Evolutionary conservation across 2,113 vertebrate species (phyloP).

Genomic region (Caretta caretta): DNA sequence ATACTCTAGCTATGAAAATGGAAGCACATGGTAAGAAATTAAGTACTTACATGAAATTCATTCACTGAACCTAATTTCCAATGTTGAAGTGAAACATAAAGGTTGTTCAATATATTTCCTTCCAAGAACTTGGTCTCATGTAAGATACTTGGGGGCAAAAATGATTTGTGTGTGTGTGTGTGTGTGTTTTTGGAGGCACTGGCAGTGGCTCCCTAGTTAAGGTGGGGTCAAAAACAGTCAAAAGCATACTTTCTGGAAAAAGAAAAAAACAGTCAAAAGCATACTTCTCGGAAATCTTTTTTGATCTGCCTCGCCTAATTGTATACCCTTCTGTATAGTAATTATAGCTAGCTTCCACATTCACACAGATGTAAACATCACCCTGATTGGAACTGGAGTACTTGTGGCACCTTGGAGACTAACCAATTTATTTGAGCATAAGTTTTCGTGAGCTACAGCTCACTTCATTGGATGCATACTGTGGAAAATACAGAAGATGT

Average conservation of each 20-base stretch:
- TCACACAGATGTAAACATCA: background rate
- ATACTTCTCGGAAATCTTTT: background rate
- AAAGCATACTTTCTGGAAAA: background rate
- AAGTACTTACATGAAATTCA: background rate
- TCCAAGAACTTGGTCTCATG: background rate
- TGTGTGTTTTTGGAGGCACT: background rate
- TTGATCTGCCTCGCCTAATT: background rate
- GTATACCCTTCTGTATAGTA: background rate
- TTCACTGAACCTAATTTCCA: background rate
- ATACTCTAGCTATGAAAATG: conserved; percentile 68
- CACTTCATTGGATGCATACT: too few relatives aligned
- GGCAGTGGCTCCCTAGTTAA: background rate
- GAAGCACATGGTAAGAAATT: conserved; percentile 80
- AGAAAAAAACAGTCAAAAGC: background rate
- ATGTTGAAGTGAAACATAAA: background rate
- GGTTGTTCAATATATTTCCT: background rate
- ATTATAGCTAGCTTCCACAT: background rate
- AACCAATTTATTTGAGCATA: too few relatives aligned
- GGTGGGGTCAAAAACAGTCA: background rate
- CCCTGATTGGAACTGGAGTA: background rate
- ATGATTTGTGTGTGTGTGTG: accelerated
- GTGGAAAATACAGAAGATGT: too few relatives aligned
- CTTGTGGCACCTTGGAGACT: too few relatives aligned
- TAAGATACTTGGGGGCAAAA: background rate
- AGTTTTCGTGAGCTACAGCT: too few relatives aligned